These are phyloP conservation scores for Phoebastria nigripes DNA, from an alignment of 2,797 vertebrate genomes.

Conservation along the genomic window DNA sequence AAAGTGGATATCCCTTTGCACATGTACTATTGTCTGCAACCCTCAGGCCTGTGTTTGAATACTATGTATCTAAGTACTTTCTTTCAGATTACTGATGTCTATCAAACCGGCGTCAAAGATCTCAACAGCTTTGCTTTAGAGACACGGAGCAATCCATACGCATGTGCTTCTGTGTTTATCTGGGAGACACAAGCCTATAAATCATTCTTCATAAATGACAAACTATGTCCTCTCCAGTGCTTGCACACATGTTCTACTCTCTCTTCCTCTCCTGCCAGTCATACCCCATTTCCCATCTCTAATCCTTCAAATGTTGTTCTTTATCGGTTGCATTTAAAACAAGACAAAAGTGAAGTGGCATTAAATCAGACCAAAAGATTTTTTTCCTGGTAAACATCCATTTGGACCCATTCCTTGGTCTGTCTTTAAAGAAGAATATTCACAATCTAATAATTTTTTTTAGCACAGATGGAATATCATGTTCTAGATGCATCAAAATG, in stretches of 20 bases:
- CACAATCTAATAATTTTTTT: neutral
- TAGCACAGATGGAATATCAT: neutral
- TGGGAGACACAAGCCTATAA: neutral
- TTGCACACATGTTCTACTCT: neutral
- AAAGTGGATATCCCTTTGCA: neutral
- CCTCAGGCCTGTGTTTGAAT: neutral
- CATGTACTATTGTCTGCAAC: neutral
- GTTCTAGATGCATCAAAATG: neutral
- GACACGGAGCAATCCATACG: neutral
- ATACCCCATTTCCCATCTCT: slow-evolving; percentile 11
- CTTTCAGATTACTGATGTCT: neutral
- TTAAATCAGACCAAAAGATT: neutral
- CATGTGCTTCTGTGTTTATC: neutral
- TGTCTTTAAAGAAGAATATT: neutral
- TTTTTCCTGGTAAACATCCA: neutral
- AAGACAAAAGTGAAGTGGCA: neutral
- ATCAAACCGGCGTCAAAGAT: neutral
- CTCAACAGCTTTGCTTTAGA: neutral
- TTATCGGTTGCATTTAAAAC: neutral
- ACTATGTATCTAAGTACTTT: neutral
- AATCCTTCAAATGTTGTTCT: slow-evolving; percentile 1
- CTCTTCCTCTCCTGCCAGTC: neutral
- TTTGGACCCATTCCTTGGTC: neutral
- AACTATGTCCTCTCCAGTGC: neutral
- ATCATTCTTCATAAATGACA: slow-evolving; percentile 26